Base-by-base conservation (phyloP, 2,113 vertebrate genomes). In the Lates calcarifer region DNA sequence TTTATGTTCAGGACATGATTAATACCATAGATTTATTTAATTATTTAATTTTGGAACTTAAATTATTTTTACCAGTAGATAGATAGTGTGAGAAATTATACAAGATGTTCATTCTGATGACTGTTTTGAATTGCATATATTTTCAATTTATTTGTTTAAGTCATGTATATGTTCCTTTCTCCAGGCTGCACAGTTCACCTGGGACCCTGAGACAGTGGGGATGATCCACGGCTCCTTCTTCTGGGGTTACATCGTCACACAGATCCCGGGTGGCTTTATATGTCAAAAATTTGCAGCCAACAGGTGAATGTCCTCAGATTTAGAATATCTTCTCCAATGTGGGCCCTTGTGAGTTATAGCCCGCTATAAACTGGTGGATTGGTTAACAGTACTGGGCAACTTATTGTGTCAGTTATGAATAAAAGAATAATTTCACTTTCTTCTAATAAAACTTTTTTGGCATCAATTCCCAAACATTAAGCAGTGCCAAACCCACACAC, bases 191-290 rank as follows among this genome's bases (percentile, higher is more conserved):
- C 96, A 97, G 91, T 98, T 98, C 93, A 94, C 88, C 76, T 98
- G 97, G 97, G 97, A 98, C 77, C 97, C 97, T 7, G 97, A 98
- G 89, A 98, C 97, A 1, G 97, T 98, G 43, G 97, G 97, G 63
- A 97, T 98, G 95, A 98, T 98, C 71, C 97, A 98, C 1, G 97
- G 97, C 70, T 98, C 97, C 69, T 98, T 98, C 91, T 98, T 98
- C 93, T 98, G 97, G 97, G 97, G 97, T 67, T 98, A 98, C 89
- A 98, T 98, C 22, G 96, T 98, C 83, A 97, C 97, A 31, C 97
- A 98, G 89, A 98, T 98, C 88, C 97, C 97, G 0, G 97, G 97
- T 51, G 97, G 97, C 41, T 98, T 97, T 92, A 98, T 98, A 90
- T 96, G 96, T 92, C 96, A 96, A 89, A 98, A 96, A 89, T 98